Evolutionary conservation across 2,797 vertebrate species (phyloP).

Genomic region (Spheniscus humboldti): DNA sequence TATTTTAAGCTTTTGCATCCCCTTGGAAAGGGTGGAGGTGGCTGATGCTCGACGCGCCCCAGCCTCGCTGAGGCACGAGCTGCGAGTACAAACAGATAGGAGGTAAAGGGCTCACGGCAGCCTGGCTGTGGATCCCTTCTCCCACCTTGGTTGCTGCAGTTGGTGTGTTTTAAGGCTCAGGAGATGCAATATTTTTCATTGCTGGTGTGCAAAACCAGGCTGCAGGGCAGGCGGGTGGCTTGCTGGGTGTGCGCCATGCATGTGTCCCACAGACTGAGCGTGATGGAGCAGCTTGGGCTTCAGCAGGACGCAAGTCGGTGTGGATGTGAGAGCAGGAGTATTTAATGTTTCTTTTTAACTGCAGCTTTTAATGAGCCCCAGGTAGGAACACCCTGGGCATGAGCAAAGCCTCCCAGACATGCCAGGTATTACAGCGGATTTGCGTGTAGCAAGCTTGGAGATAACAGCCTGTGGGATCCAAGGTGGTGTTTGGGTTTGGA

Average conservation of each 20-base stretch:
- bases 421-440: background rate
- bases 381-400: background rate
- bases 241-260: no score
- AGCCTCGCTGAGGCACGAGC: background rate
- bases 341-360: background rate
- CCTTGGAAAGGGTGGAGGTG: constrained; percentile 27
- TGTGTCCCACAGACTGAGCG: rapidly evolving
- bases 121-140: background rate
- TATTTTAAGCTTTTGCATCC: constrained; percentile 39
- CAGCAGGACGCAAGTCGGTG: background rate
- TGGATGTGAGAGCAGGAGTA: background rate
- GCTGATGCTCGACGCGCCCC: background rate
- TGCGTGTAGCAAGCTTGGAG: background rate
- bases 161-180: background rate
- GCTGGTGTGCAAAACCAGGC: background rate
- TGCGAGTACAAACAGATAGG: background rate
- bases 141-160: background rate
- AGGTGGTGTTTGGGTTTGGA: background rate
- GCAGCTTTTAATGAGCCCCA: background rate
- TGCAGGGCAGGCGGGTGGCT: background rate
- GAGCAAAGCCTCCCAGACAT: background rate
- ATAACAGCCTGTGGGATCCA: background rate
- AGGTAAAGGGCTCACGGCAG: background rate
- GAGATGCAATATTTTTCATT: background rate
- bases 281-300: background rate